These are phyloP conservation scores for Caradrina kadenii DNA, from an alignment of 2,888 invertebrate genomes.

Conservation along the genomic window DNA sequence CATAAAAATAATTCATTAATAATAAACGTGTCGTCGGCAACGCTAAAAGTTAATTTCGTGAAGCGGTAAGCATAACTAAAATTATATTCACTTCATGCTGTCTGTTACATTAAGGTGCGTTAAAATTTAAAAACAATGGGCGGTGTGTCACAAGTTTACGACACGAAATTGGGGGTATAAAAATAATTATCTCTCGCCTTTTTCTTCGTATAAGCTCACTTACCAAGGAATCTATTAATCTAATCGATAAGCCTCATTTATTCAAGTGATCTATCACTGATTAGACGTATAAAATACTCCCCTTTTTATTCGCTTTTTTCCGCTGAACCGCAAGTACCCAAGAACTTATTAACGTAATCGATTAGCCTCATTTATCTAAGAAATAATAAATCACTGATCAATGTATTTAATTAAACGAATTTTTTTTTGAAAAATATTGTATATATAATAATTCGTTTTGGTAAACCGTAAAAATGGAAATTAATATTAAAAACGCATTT, in stretches of 20 bases:
- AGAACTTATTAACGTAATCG: no score
- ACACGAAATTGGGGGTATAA: background rate
- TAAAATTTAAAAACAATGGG: no score
- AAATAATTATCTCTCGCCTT: background rate
- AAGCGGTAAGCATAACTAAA: no score
- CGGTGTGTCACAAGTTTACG: background rate
- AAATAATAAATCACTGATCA: no score
- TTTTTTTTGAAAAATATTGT: background rate
- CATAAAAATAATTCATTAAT: no score
- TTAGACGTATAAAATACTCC: constrained; percentile 1
- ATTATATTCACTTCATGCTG: background rate
- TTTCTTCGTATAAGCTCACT: background rate
- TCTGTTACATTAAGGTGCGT: background rate
- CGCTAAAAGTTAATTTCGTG: no score
- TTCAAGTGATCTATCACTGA: background rate
- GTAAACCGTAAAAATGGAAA: constrained; percentile 71
- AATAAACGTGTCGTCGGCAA: no score
- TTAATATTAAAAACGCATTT: constrained; percentile 78
- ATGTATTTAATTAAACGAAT: background rate
- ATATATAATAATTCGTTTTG: background rate
- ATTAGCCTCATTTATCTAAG: no score
- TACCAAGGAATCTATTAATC: no score
- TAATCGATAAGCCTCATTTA: constrained; percentile 16
- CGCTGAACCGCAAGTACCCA: no score
- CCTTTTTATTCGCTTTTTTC: background rate